Evolutionary conservation across 2,113 vertebrate species (phyloP).

Genomic region (Laticauda colubrina): DNA sequence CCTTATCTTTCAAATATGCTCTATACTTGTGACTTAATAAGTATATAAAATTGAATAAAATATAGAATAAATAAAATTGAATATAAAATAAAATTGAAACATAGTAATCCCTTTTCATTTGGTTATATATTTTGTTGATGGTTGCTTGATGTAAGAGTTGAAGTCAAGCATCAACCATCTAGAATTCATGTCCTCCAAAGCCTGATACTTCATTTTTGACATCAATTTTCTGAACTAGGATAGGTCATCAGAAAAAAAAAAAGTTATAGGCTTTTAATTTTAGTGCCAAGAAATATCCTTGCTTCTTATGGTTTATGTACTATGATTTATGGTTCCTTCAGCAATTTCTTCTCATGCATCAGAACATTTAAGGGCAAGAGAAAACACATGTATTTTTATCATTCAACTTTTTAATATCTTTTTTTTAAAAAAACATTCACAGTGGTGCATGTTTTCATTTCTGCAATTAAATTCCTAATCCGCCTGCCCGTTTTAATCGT

Average conservation of each 20-base stretch:
- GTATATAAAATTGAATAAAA: too few species aligned
- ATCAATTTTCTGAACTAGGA: conserved; percentile 36
- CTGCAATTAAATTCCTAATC: neutral
- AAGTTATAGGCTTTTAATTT: conserved; percentile 52
- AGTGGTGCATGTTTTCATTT: neutral
- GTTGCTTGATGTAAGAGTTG: neutral
- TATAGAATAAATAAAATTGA: too few species aligned
- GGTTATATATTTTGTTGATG: neutral
- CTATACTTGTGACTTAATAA: neutral
- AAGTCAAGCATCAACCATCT: neutral
- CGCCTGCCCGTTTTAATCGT: neutral
- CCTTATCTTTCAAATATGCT: neutral
- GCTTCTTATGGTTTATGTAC: conserved; percentile 34
- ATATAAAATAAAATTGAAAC: neutral
- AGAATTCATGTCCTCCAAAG: neutral
- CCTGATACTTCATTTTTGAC: conserved; percentile 14
- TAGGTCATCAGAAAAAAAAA: conserved; percentile 22
- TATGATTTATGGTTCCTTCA: conserved; percentile 44
- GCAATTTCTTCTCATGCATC: neutral
- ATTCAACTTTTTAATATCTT: neutral
- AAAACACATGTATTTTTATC: conserved; percentile 10
- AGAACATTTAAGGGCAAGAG: neutral
- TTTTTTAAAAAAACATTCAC: neutral
- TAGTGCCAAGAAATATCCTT: conserved; percentile 23
- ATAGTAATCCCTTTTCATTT: neutral